Base-by-base conservation (phyloP, 2,113 vertebrate genomes). In the Reinhardtius hippoglossoides region DNA sequence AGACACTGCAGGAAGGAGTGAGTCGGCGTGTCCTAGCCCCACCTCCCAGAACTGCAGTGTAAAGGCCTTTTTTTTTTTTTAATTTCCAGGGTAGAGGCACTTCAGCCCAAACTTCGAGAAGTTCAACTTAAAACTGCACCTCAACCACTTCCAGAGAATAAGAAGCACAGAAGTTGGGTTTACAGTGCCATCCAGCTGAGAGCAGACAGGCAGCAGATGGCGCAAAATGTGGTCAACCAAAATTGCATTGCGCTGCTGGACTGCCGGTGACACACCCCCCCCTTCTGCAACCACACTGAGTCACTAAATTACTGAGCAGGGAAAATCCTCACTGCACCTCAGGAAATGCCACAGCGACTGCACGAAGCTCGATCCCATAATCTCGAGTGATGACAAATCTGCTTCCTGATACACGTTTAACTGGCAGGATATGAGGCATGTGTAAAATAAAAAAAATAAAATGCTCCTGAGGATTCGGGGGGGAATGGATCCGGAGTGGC, bases 341-440 rank as follows among this genome's bases (percentile, higher is more conserved):
- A 66, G 83, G 76, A 76, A 78, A 80, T 60, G 52, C 27, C 80
- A 79, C 50, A 12, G 35, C 9, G 24, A 54, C 71, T 69, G 57
- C 74, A 64, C 9, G 2, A n/a, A 77, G 27, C 74, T 65, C 24
- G 60, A 71, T 44, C 63, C 64, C 12, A 55, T 24, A 35, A 82
- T 59, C 84, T 56, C 35, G 3, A 82, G 71, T 42, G 67, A 66
- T 76, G 73, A 69, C 82, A 87, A 88, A 82, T 85, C 80, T 72
- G 63, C 67, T 80, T 67, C 71, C 67, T 65, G 59, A 76, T 60
- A 71, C 62, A 66, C 9, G 27, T 82, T 84, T 68, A 71, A 78
- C 61, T 79, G 71, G 57, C 66, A 81, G 76, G 64, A 76, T 75
- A 69, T 80, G 57, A 84, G 63, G 26, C 4, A 50, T 31, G 9